phyloP scores from a whole-genome alignment of 2,888 invertebrate genomes.

The Ophioninae sp. region DNA sequence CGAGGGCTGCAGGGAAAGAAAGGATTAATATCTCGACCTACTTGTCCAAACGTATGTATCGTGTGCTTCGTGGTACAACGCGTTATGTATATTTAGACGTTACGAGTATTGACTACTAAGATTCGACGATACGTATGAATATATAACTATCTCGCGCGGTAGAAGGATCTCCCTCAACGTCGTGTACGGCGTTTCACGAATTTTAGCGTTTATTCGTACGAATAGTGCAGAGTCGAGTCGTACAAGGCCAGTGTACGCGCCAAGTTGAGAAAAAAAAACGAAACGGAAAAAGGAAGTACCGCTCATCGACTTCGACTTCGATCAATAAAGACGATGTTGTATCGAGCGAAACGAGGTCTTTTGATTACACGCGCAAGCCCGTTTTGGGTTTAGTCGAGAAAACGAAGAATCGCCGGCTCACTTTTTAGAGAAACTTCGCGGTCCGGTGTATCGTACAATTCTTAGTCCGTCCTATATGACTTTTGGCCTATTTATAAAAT shows the following conservation, averaged over 20 bases:
- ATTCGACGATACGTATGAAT: conserved; percentile 38
- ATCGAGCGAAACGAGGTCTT: neutral
- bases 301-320: conserved; percentile 68
- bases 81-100: conserved; percentile 69
- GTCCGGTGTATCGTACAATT: no score
- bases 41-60: conserved; percentile 14
- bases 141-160: conserved; percentile 35
- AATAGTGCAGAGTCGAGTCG: conserved; percentile 68
- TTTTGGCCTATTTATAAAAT: no score
- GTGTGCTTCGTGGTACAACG: conserved; percentile 65
- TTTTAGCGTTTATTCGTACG: conserved; percentile 59
- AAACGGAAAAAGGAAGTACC: conserved; percentile 55
- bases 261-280: neutral
- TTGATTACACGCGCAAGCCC: neutral
- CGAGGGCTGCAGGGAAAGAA: conserved; percentile 17
- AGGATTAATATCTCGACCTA: neutral
- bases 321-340: conserved; percentile 56
- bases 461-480: no score
- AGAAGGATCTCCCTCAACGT: conserved; percentile 44
- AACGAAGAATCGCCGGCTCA: no score
- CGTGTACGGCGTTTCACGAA: conserved; percentile 55
- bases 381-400: neutral
- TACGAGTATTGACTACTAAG: conserved; percentile 41
- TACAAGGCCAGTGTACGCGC: conserved; percentile 68
- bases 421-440: no score